Base-by-base conservation (phyloP, 2,888 invertebrate species). In the Catocala sponsa region DNA sequence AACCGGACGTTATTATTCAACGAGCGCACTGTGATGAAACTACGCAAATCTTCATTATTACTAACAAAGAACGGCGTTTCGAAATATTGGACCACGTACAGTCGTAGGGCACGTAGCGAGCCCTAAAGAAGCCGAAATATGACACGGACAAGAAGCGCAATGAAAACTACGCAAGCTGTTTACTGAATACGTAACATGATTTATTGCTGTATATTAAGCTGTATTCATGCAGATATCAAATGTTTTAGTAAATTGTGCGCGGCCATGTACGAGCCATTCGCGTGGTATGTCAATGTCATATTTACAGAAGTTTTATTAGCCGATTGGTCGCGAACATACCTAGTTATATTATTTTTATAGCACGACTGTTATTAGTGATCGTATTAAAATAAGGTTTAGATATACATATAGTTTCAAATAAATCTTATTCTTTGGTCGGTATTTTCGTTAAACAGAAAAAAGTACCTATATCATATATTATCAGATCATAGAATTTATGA, bases 1-100 rank as follows among this genome's bases (percentile, higher is more conserved):
- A 94, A 94, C 94, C 89, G 89, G 85, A 86, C 87, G 88, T 92
- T 92, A 91, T 93, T 93, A 94, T 94, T 94, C 94, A 92, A 92
- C 91, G 76, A 88, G 84, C 94, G 88, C 88, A 91, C 86, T 87
- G 78, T 92, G 93, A 92, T 91, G 94, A 94, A 93, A 94, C 92
- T 84, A 86, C 86, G 84, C 81, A 87, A 85, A 89, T 90, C 89
- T 88, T 89, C 88, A 92, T 90, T 92, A 91, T 91, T 92, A 91
- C 90, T 91, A 91, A 91, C 91, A 88, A 90, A 92, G 90, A 85
- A 83, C 76, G 80, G 60, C 75, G 86, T 94, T 87, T 88, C 90
- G 92, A 91, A 89, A 94, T 90, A 86, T 86, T 85, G 82, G 81
- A 77, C 83, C 84, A 85, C 87, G 88, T 87, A 86, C 79, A 63